Conservation (phyloP, 2,888 invertebrate genomes). For the Dusona sp. region DNA sequence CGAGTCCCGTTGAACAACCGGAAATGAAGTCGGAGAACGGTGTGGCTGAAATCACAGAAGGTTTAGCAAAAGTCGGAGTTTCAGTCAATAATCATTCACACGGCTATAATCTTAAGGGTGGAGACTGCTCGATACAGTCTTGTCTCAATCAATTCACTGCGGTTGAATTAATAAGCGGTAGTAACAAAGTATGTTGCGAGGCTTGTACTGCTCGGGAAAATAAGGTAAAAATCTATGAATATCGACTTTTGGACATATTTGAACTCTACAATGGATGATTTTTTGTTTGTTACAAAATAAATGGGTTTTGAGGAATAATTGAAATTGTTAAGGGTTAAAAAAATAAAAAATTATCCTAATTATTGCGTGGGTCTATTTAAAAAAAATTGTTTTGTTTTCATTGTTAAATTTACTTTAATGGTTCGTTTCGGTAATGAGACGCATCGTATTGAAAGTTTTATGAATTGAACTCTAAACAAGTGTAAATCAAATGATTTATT, state of each 20-base stretch:
- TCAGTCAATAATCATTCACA: slow-evolving; percentile 79
- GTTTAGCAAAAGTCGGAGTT: slow-evolving; percentile 75
- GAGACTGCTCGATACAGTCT: slow-evolving; percentile 93
- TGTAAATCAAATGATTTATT: too few relatives aligned
- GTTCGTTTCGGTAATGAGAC: background rate
- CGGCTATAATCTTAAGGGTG: slow-evolving; percentile 90
- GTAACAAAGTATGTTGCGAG: slow-evolving; percentile 97
- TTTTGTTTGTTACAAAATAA: too few relatives aligned
- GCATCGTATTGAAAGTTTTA: too few relatives aligned
- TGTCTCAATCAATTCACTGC: slow-evolving; percentile 97
- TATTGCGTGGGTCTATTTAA: too few relatives aligned
- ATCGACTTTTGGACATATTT: background rate
- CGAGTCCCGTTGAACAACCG: slow-evolving; percentile 40
- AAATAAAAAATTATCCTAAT: too few relatives aligned
- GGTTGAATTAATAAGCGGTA: slow-evolving; percentile 95
- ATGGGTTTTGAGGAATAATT: too few relatives aligned
- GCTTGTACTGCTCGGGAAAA: slow-evolving; percentile 92
- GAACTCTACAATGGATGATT: background rate
- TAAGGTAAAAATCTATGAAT: slow-evolving; percentile 78
- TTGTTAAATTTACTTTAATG: too few relatives aligned
- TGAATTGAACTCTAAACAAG: too few relatives aligned
- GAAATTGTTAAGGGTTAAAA: too few relatives aligned
- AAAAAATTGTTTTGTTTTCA: too few relatives aligned
- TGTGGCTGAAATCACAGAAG: slow-evolving; percentile 72
- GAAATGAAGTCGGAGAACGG: slow-evolving; percentile 69